Evolutionary conservation across 1,140 invertebrate species (phyloP), one percentile per base, ranked within the genome.

Genomic region (Heliconius hermathena): DNA sequence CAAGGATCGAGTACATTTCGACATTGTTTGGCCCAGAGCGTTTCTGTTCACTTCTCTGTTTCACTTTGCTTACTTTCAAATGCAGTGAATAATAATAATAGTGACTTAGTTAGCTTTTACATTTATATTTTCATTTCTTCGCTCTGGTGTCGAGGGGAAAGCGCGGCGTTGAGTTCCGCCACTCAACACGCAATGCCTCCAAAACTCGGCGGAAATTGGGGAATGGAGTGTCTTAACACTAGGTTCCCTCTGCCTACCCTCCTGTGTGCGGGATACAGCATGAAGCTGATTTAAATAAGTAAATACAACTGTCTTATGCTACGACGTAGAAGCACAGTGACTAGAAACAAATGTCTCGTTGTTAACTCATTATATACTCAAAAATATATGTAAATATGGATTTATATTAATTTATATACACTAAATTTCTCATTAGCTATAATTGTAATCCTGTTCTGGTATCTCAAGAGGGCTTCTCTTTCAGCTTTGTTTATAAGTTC

Each of bases 1-100:
- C 85, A 87, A 84, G 82, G 86, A 86, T 87, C 84, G 82, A 84
- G 73, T 80, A 73, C 80, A 83, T 85, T 82, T 82, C 76, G 76
- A 80, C 84, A 84, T 84, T 86, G 84, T 85, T 82, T 71, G 52
- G 73, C 81, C 79, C 76, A 73, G 71, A 82, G 77, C 36, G 73
- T 74, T 54, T 71, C 73, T 74, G 70, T 79, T 79, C 38, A 81
- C 33, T 36, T 36, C 33, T 4, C 33, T 36, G 33, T 73, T 76
- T 83, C 60, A 81, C 80, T 78, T 80, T 66, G 26, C 26, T 66
- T 29, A 66, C 60, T 66, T 26, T 66, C 26, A 29, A 66, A 66
- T 66, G 22, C 60, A 29, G 26, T 66, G 3, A 26, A 66, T 16
- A 26, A 29, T 18, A 66, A 66, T 66, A 26, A 66, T 57, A 57